Percentiles rank a stretch among this genome's conserved stretches.
These are phyloP conservation scores for Echeneis naucrates DNA, from an alignment of 2,797 vertebrate genomes.

Conservation along the genomic window DNA sequence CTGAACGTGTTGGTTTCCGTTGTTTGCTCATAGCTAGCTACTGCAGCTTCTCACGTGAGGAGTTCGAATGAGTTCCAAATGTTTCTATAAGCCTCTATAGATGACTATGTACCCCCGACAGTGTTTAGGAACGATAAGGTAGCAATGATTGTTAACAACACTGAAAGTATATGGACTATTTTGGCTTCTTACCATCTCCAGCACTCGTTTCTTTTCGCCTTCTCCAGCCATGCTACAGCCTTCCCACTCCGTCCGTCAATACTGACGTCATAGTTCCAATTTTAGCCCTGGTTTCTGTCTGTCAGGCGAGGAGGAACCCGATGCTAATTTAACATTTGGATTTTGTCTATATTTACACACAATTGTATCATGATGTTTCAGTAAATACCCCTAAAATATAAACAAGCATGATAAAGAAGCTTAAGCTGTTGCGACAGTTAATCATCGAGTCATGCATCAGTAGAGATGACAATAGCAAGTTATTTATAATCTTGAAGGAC, in stretches of 20 bases:
- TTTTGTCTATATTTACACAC: neutral
- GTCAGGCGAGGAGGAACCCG: constrained; percentile 30
- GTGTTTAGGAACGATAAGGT: rapidly evolving
- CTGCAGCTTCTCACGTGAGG: constrained; percentile 53
- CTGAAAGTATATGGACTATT: rapidly evolving
- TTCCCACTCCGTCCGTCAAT: neutral
- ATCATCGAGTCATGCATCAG: too few species aligned
- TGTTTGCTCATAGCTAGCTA: constrained; percentile 17
- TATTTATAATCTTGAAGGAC: neutral
- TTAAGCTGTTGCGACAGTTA: too few species aligned
- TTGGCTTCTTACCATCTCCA: constrained; percentile 81
- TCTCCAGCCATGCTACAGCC: constrained; percentile 82
- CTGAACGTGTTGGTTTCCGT: neutral
- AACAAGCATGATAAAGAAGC: neutral
- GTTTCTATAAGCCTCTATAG: neutral
- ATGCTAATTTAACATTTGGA: too few species aligned
- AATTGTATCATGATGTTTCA: neutral
- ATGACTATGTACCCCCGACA: too few species aligned
- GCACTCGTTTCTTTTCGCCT: constrained; percentile 74
- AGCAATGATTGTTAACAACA: neutral
- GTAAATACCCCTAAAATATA: neutral
- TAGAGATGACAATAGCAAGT: neutral
- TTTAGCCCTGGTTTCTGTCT: rapidly evolving
- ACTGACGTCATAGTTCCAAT: rapidly evolving
- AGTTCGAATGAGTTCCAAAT: neutral